phyloP scores from a whole-genome alignment of 2,797 vertebrate genomes.

The Phataginus tetradactyla region DNA sequence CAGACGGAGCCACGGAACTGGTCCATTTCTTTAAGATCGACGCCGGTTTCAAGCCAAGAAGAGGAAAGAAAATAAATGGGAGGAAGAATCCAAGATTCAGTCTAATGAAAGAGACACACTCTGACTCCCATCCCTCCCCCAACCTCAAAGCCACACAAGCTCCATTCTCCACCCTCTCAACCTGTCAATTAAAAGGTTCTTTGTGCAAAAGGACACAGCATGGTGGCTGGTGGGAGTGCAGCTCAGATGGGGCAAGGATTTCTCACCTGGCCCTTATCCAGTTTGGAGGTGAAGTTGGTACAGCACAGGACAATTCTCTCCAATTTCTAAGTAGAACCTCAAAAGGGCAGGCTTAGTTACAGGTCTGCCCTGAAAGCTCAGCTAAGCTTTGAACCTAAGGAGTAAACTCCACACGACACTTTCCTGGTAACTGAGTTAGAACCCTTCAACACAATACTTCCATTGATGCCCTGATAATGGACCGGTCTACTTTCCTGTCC shows the following conservation, averaged over 20 bases:
- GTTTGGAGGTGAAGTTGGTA: not conserved
- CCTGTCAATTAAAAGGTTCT: rapidly evolving
- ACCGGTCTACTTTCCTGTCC: rapidly evolving
- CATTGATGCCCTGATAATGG: rapidly evolving
- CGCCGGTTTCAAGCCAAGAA: not conserved
- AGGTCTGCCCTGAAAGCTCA: not conserved
- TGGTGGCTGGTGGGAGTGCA: rapidly evolving
- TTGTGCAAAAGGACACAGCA: not conserved
- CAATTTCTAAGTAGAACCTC: not conserved
- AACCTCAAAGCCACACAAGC: not conserved
- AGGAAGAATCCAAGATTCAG: not conserved
- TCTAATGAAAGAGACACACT: not conserved
- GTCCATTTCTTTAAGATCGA: not conserved
- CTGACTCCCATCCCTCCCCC: not conserved
- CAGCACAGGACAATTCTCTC: rapidly evolving
- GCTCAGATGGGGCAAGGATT: not conserved
- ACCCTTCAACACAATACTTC: not conserved
- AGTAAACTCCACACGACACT: rapidly evolving
- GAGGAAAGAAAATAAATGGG: not conserved
- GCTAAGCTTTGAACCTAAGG: not conserved
- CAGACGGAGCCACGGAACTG: not conserved
- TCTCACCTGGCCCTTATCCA: not conserved
- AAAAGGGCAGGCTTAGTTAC: not conserved
- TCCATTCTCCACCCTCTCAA: not conserved
- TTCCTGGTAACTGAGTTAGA: rapidly evolving